Conservation (phyloP, 1,140 invertebrate species). For the Cylas formicarius region DNA sequence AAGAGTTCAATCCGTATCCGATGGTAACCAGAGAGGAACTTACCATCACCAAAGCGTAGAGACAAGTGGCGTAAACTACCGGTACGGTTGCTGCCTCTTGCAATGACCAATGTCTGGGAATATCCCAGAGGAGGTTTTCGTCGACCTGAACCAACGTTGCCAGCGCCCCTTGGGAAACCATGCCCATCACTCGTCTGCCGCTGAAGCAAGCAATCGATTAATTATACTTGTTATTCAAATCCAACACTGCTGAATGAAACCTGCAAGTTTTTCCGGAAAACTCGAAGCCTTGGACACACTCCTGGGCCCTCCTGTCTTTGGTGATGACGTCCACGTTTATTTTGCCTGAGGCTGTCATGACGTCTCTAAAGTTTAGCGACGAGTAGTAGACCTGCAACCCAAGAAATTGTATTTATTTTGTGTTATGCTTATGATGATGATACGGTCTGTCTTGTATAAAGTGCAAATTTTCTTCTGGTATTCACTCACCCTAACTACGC, state of each 20-base stretch:
- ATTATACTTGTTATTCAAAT: not conserved
- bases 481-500: slow-evolving; percentile 45
- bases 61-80: slow-evolving; percentile 76
- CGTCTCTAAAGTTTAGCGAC: slow-evolving; percentile 68
- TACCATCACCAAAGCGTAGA: slow-evolving; percentile 63
- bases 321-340: slow-evolving; percentile 55
- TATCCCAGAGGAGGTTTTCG: slow-evolving; percentile 59
- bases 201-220: slow-evolving; percentile 33
- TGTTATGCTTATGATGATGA: slow-evolving; percentile 1
- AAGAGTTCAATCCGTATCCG: not conserved
- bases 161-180: slow-evolving; percentile 51
- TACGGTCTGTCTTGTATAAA: not conserved
- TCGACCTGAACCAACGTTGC: slow-evolving; percentile 55
- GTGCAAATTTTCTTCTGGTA: too few relatives aligned
- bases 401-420: not conserved
- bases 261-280: slow-evolving; percentile 51
- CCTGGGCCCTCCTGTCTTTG: slow-evolving; percentile 50
- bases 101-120: slow-evolving; percentile 76
- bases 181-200: slow-evolving; percentile 65
- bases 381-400: slow-evolving; percentile 52
- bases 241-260: slow-evolving; percentile 13
- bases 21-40: slow-evolving; percentile 10
- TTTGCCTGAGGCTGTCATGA: slow-evolving; percentile 71
- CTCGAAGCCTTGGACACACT: slow-evolving; percentile 67
- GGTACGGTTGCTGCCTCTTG: slow-evolving; percentile 85